A percentile compares a stretch with the other conserved stretches of the same genome.
phyloP scores from a whole-genome alignment of 2,888 invertebrate genomes.

The Aleiodes leptofemur region DNA sequence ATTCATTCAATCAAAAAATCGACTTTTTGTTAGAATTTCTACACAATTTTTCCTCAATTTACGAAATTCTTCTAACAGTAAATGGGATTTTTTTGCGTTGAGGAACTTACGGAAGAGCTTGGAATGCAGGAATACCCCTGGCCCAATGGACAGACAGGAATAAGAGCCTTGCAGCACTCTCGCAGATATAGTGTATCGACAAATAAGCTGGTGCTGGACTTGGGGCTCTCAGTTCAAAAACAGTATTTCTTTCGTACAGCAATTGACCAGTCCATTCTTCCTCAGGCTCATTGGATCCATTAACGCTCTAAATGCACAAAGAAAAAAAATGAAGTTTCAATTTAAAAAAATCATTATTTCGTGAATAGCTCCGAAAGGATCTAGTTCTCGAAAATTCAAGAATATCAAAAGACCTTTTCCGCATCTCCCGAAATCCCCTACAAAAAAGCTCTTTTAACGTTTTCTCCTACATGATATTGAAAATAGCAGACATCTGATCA shows the following conservation, averaged over 20 bases:
- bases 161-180: slow-evolving; percentile 93
- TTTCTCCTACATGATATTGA: too few species aligned
- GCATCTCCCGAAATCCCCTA: too few species aligned
- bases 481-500: too few species aligned
- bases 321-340: not conserved
- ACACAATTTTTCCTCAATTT: too few species aligned
- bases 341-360: not conserved
- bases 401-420: too few species aligned
- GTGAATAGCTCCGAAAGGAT: too few species aligned
- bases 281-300: slow-evolving; percentile 72
- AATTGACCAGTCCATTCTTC: slow-evolving; percentile 79
- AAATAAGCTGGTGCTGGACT: slow-evolving; percentile 91
- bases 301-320: slow-evolving; percentile 59
- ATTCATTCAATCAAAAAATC: too few species aligned
- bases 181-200: slow-evolving; percentile 96
- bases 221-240: slow-evolving; percentile 86
- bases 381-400: too few species aligned
- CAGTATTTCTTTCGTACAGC: slow-evolving; percentile 82
- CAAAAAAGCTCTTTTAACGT: too few species aligned
- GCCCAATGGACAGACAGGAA: slow-evolving; percentile 95
- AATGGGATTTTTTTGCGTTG: not conserved
- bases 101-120: slow-evolving; percentile 82
- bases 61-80: too few species aligned
- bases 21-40: too few species aligned
- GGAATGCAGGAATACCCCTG: slow-evolving; percentile 88